phyloP scores from a whole-genome alignment of 1,140 invertebrate genomes.

The Thereuonema tuberculata region DNA sequence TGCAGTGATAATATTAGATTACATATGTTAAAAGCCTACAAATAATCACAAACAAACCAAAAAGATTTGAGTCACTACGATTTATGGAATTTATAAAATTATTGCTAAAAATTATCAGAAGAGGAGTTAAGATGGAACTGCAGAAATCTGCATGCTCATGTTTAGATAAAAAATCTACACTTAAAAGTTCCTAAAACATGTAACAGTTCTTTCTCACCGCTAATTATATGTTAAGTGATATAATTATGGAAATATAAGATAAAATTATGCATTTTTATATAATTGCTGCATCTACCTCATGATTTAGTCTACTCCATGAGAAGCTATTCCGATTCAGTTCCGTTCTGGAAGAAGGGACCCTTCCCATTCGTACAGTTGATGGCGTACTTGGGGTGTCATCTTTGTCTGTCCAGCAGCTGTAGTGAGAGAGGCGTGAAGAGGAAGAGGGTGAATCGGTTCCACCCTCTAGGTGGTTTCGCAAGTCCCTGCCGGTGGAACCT shows the following conservation, averaged over 20 bases:
- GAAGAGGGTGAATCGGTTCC: not conserved
- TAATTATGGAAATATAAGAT: no score
- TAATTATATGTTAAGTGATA: no score
- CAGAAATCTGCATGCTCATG: not conserved
- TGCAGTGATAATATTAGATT: no score
- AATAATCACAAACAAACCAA: not conserved
- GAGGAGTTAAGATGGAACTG: no score
- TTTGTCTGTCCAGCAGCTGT: not conserved
- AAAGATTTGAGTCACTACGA: not conserved
- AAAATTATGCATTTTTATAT: not conserved
- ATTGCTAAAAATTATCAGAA: no score
- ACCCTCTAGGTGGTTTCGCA: not conserved
- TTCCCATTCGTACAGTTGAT: not conserved
- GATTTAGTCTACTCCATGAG: slow-evolving; percentile 1
- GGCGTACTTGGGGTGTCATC: not conserved
- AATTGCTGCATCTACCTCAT: not conserved
- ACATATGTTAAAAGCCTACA: not conserved
- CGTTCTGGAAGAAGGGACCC: not conserved
- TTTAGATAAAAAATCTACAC: not conserved
- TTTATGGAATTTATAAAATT: not conserved
- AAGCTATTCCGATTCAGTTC: not conserved
- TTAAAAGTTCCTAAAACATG: not conserved
- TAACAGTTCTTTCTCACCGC: no score
- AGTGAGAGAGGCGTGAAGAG: not conserved
- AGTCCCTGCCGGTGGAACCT: not conserved